These are phyloP conservation scores for Laticauda laticaudata DNA, from an alignment of 2,113 vertebrate genomes.

Conservation along the genomic window DNA sequence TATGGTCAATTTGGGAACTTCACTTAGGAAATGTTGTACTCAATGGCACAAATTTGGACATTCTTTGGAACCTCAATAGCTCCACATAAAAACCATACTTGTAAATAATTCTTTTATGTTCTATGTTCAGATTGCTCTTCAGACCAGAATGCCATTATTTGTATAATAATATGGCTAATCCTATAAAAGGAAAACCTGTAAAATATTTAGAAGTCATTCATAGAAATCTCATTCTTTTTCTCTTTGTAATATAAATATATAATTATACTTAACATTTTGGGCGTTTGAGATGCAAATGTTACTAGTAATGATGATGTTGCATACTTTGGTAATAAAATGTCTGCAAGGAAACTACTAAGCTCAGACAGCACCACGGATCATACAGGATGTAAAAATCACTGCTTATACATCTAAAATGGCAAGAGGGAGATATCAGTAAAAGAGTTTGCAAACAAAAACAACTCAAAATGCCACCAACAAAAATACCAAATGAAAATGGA, in stretches of 20 bases:
- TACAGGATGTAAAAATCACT: not conserved
- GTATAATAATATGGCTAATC: not conserved
- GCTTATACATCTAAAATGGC: not conserved
- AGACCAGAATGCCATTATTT: not conserved
- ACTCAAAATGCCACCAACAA: not conserved
- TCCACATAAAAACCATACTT: not conserved
- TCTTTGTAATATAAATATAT: not conserved
- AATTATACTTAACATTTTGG: not conserved
- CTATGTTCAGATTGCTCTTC: not conserved
- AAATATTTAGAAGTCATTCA: no score
- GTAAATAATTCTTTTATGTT: not conserved
- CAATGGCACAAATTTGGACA: not conserved
- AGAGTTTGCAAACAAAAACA: not conserved
- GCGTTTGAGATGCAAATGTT: not conserved
- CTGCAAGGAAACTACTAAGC: not conserved
- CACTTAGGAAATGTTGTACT: not conserved
- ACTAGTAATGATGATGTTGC: not conserved
- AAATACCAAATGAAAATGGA: not conserved
- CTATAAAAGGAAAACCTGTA: not conserved
- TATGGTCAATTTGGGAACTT: not conserved
- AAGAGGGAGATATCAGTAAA: not conserved
- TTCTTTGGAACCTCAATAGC: not conserved
- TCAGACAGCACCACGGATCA: not conserved
- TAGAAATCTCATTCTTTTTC: not conserved
- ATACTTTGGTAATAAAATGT: not conserved